Conservation (phyloP, 2,888 invertebrate species). For the Adela reaumurella region DNA sequence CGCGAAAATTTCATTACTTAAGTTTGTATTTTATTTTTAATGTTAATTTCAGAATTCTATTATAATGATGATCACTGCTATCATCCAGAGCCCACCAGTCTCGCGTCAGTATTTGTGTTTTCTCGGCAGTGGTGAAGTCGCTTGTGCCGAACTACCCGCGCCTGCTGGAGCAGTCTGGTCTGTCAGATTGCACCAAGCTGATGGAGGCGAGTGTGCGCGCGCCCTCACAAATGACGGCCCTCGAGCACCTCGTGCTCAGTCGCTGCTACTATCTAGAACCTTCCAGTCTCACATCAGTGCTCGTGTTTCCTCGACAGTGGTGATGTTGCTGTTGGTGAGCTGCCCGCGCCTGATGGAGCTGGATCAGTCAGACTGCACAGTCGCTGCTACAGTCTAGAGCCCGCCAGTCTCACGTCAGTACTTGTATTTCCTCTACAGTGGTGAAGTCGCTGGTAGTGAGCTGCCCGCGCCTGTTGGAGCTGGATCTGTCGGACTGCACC, state of each 20-base stretch:
- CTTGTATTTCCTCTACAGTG: constrained; percentile 48
- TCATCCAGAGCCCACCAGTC: constrained; percentile 63
- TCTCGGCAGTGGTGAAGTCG: constrained; percentile 61
- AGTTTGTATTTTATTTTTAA: too few species aligned
- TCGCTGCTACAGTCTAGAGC: constrained; percentile 71
- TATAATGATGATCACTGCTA: too few species aligned
- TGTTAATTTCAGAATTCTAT: too few species aligned
- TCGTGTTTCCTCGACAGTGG: too few species aligned
- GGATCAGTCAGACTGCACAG: constrained; percentile 86
- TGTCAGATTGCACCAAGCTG: constrained; percentile 81
- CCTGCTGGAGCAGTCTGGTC: constrained; percentile 78
- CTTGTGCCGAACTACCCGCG: constrained; percentile 65
- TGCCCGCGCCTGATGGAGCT: constrained; percentile 76
- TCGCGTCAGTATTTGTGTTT: constrained; percentile 58
- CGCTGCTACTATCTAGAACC: constrained; percentile 76
- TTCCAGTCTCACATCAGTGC: constrained; percentile 59
- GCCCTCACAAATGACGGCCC: constrained; percentile 27
- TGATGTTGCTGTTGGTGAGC: constrained; percentile 59
- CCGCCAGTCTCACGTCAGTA: constrained; percentile 68
- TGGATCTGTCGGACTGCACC: constrained; percentile 88
- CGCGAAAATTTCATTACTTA: too few species aligned
- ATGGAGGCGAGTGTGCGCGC: constrained; percentile 43
- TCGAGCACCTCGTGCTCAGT: constrained; percentile 69
- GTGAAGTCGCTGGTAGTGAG: constrained; percentile 59
- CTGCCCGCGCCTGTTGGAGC: constrained; percentile 71